These are phyloP conservation scores for Lutjanus campechanus DNA, from an alignment of 2,797 vertebrate genomes.

Conservation along the genomic window DNA sequence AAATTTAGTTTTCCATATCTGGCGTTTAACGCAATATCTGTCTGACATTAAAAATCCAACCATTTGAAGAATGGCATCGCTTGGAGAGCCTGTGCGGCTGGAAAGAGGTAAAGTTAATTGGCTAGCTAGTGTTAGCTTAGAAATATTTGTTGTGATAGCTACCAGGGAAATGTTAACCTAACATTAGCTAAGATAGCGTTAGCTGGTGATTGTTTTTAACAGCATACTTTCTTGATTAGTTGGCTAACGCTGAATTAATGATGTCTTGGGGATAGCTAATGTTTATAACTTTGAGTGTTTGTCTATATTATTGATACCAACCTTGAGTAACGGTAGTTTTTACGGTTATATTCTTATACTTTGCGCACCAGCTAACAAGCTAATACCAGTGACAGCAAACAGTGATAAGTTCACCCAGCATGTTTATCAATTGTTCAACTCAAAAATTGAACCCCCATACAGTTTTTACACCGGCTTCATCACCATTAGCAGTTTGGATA, in stretches of 20 bases:
- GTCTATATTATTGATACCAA: neutral
- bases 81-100: slow-evolving; percentile 93
- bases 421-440: neutral
- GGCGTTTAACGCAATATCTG: slow-evolving; percentile 6
- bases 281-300: neutral
- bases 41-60: neutral
- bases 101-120: slow-evolving; percentile 90
- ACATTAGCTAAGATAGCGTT: slow-evolving; percentile 42
- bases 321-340: neutral
- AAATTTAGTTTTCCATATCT: slow-evolving; percentile 54
- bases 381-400: slow-evolving; percentile 25
- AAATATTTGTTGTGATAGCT: slow-evolving; percentile 64
- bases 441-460: neutral
- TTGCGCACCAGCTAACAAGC: slow-evolving; percentile 25
- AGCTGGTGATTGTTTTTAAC: slow-evolving; percentile 4
- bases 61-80: slow-evolving; percentile 89
- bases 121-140: slow-evolving; percentile 69
- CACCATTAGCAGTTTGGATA: neutral
- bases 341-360: neutral
- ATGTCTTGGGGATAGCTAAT: rapidly evolving
- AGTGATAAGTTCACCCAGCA: neutral
- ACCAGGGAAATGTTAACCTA: slow-evolving; percentile 21
- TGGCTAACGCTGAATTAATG: rapidly evolving
- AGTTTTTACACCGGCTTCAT: neutral
- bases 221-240: neutral